Conservation (phyloP, 2,113 vertebrate genomes). For the Tonatia bakeri region DNA sequence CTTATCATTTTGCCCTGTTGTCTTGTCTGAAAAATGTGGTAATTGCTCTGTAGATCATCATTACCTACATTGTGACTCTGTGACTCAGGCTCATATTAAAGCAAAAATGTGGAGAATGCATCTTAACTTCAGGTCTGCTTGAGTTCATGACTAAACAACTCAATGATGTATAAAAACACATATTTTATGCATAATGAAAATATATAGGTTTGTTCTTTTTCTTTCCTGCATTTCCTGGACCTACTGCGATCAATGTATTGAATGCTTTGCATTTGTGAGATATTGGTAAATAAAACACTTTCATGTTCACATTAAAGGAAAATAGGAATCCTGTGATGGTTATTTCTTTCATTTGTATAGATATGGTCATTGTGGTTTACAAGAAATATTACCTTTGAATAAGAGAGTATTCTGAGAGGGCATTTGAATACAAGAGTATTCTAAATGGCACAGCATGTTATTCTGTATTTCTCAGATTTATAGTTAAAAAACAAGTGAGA, state of each 20-base stretch:
- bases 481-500: constrained; percentile 19
- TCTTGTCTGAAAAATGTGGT: not conserved
- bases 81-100: not conserved
- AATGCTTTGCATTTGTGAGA: not conserved
- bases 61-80: not conserved
- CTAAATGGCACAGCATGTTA: not conserved
- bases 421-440: not conserved
- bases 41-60: constrained; percentile 1
- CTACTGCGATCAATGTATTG: not conserved
- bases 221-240: not conserved
- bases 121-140: constrained; percentile 10
- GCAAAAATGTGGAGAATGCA: constrained; percentile 27
- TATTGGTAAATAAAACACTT: not conserved
- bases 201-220: not conserved
- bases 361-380: not conserved
- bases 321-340: not conserved
- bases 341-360: constrained; percentile 5
- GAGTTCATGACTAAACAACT: not conserved
- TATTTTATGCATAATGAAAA: constrained; percentile 1
- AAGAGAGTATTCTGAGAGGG: not conserved
- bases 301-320: not conserved
- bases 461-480: constrained; percentile 29
- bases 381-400: constrained; percentile 14
- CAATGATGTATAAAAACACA: not conserved
- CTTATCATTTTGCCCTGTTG: not conserved